phyloP scores from a whole-genome alignment of 2,797 vertebrate genomes.

The Glossophaga mutica region DNA sequence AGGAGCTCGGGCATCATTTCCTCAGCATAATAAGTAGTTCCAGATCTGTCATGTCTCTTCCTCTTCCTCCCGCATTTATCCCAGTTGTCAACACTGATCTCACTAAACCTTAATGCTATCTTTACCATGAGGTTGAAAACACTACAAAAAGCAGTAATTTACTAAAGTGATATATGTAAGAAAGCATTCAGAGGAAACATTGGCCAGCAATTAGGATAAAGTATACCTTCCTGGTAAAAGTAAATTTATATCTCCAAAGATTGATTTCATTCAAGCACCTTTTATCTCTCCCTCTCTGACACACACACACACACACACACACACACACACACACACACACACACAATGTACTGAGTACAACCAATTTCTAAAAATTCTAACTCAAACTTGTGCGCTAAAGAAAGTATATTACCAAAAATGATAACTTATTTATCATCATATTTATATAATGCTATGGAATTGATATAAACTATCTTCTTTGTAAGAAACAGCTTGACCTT shows the following conservation, averaged over 20 bases:
- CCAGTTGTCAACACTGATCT: background rate
- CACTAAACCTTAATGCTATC: background rate
- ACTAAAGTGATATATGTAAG: background rate
- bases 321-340: background rate
- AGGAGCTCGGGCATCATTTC: background rate
- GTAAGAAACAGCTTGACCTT: slow-evolving; percentile 20
- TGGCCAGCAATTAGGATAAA: background rate
- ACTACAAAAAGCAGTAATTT: background rate
- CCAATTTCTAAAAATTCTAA: background rate
- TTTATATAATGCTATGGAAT: background rate
- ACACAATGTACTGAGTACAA: background rate
- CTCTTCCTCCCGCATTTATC: background rate
- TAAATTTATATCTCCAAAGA: background rate
- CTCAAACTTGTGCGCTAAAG: background rate
- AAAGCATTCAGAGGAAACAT: background rate
- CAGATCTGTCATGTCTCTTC: background rate
- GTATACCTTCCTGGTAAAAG: background rate
- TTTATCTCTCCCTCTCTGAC: background rate
- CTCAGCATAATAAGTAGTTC: background rate
- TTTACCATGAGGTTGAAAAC: background rate
- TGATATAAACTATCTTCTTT: slow-evolving; percentile 18
- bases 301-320: background rate
- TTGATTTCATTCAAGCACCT: background rate
- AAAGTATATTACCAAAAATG: background rate
- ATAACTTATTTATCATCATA: background rate